A percentile compares a stretch with the other conserved stretches of the same genome.
Evolutionary conservation across 1,140 invertebrate species (phyloP).

Genomic region (Drosophila azteca): DNA sequence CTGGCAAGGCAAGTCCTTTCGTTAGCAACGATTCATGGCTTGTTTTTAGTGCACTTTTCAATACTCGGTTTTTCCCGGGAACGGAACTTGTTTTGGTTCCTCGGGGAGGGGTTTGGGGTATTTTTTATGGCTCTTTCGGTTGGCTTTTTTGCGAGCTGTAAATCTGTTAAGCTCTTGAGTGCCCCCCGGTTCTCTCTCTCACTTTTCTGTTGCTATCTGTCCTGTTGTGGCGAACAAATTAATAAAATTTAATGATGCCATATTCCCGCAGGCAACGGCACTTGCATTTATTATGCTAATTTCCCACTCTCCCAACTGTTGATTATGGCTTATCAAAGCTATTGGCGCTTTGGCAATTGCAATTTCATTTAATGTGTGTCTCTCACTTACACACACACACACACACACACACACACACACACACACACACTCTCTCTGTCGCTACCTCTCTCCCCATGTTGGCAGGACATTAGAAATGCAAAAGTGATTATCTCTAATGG

Average conservation of each 20-base stretch:
- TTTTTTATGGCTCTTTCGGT: conserved; percentile 50
- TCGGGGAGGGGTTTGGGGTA: neutral
- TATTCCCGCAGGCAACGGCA: conserved; percentile 9
- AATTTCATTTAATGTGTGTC: conserved; percentile 64
- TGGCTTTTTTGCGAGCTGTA: conserved; percentile 53
- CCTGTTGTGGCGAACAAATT: conserved; percentile 46
- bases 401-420: too few relatives aligned
- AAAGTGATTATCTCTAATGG: conserved; percentile 76
- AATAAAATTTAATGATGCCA: conserved; percentile 73
- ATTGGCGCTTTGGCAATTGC: conserved; percentile 61
- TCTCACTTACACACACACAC: too few relatives aligned
- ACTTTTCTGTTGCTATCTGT: too few relatives aligned
- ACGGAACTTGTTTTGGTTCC: neutral
- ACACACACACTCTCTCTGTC: too few relatives aligned
- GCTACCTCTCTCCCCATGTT: neutral
- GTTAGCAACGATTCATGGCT: conserved; percentile 33
- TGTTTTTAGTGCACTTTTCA: conserved; percentile 60
- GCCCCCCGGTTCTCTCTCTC: conserved; percentile 12
- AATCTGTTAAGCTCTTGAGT: conserved; percentile 78
- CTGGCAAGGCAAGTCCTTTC: too few relatives aligned
- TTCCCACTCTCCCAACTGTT: conserved; percentile 33
- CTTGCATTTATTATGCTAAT: conserved; percentile 73
- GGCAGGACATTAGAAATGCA: conserved; percentile 63
- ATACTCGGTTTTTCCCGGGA: conserved; percentile 13
- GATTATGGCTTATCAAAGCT: conserved; percentile 70